Conservation (phyloP, 2,888 invertebrate genomes). For the Epiperipatus broadwayi region DNA sequence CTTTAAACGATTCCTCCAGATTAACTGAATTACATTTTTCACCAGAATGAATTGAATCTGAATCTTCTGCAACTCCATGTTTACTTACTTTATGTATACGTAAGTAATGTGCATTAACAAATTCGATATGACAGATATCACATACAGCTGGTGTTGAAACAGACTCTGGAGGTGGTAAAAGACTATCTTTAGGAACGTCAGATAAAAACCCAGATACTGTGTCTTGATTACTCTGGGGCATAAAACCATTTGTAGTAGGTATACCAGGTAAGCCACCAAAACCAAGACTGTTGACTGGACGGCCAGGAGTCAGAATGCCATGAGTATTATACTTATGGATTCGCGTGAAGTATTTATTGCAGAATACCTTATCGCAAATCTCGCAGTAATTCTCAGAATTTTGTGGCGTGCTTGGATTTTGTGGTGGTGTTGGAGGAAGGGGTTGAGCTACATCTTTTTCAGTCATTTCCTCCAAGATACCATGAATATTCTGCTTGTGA, state of each 20-base stretch:
- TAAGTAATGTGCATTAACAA: too few relatives aligned
- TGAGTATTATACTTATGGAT: slow-evolving; percentile 96
- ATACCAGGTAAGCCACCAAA: slow-evolving; percentile 12
- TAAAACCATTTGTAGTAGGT: slow-evolving; percentile 15
- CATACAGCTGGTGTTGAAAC: too few relatives aligned
- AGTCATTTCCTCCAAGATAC: slow-evolving; percentile 27
- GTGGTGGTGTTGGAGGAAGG: slow-evolving; percentile 21
- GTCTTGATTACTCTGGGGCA: too few relatives aligned
- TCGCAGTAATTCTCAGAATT: slow-evolving; percentile 95
- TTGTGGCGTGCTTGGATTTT: neutral
- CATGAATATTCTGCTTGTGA: slow-evolving; percentile 48
- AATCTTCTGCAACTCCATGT: too few relatives aligned
- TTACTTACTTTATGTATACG: too few relatives aligned
- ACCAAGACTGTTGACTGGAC: slow-evolving; percentile 16
- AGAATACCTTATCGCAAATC: slow-evolving; percentile 93
- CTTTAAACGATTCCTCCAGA: too few relatives aligned
- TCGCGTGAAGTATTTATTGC: slow-evolving; percentile 93
- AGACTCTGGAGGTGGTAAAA: too few relatives aligned
- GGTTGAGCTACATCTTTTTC: slow-evolving; percentile 29
- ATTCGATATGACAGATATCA: too few relatives aligned
- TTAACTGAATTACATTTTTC: too few relatives aligned
- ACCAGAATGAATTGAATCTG: too few relatives aligned
- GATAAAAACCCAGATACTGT: too few relatives aligned
- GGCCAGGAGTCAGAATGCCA: slow-evolving; percentile 55
- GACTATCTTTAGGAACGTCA: too few relatives aligned